Percentiles rank a stretch among this genome's conserved stretches.
These are phyloP conservation scores for Ardeotis arabs DNA, from an alignment of 2,113 vertebrate genomes.

Conservation along the genomic window DNA sequence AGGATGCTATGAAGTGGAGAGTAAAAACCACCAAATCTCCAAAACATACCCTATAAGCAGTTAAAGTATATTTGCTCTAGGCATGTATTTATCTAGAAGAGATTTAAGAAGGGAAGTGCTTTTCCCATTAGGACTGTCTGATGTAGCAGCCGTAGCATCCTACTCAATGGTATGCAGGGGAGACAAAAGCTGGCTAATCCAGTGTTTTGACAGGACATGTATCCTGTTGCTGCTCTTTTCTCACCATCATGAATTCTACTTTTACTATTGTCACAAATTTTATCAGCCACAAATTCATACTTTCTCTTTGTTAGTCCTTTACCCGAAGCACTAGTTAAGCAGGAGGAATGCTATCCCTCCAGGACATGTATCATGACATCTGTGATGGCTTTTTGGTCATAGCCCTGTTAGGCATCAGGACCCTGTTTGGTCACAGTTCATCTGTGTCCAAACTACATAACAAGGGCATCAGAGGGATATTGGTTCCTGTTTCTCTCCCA, in stretches of 20 bases:
- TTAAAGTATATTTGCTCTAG: neutral
- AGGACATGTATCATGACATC: fast-evolving
- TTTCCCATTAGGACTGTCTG: neutral
- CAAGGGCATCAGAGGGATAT: too few relatives aligned
- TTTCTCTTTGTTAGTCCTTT: neutral
- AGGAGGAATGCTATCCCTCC: neutral
- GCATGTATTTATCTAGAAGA: neutral
- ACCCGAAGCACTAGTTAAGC: neutral
- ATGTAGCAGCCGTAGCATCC: neutral
- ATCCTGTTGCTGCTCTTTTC: neutral
- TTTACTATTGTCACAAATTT: neutral
- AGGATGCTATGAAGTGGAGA: neutral
- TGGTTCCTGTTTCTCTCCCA: neutral
- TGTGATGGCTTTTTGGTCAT: fast-evolving
- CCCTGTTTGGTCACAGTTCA: neutral
- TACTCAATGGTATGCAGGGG: fast-evolving
- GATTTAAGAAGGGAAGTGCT: neutral
- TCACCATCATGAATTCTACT: neutral
- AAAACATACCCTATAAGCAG: neutral
- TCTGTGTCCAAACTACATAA: too few relatives aligned
- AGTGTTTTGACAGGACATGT: fast-evolving
- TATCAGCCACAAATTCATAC: neutral
- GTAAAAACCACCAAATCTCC: neutral
- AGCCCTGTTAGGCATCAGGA: neutral
- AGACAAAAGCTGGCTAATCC: neutral